Evolutionary conservation across 2,797 vertebrate genomes (phyloP).

Genomic region (Enteromius paludinosus): DNA sequence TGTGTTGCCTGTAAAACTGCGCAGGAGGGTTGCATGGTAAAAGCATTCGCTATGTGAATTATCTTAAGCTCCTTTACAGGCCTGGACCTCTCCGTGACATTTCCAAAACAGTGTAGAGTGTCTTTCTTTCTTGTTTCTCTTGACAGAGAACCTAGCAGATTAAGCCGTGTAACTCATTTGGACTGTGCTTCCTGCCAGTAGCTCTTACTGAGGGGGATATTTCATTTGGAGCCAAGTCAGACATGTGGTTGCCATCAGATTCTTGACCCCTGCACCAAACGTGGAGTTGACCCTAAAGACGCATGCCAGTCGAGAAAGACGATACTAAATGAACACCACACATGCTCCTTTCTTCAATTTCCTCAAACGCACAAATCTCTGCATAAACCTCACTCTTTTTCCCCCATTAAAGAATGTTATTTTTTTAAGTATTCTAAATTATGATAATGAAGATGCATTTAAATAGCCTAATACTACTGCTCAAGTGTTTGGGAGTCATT

Average conservation of each 20-base stretch:
- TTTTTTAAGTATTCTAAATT: background rate
- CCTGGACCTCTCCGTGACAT: conserved; percentile 51
- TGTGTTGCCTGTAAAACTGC: conserved; percentile 52
- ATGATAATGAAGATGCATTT: background rate
- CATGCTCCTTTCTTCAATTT: background rate
- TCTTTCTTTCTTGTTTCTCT: conserved; percentile 57
- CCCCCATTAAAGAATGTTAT: background rate
- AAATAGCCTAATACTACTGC: background rate
- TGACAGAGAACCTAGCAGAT: conserved; percentile 59
- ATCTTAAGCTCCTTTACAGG: conserved; percentile 47
- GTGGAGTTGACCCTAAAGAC: conserved; percentile 58
- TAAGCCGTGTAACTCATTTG: conserved; percentile 54
- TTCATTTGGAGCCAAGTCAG: conserved; percentile 66
- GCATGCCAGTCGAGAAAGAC: conserved; percentile 22
- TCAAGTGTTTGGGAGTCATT: background rate
- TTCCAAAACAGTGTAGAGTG: conserved; percentile 51
- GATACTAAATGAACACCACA: conserved; percentile 29
- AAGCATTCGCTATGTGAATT: conserved; percentile 47
- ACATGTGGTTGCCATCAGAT: conserved; percentile 69
- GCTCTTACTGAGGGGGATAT: conserved; percentile 59
- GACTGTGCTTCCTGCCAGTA: conserved; percentile 57
- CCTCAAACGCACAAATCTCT: conserved; percentile 17
- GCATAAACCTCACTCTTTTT: background rate
- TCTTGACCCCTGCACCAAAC: conserved; percentile 55
- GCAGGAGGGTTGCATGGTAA: conserved; percentile 44